Evolutionary conservation across 2,797 vertebrate species (phyloP).

Genomic region (Hylomyscus alleni): DNA sequence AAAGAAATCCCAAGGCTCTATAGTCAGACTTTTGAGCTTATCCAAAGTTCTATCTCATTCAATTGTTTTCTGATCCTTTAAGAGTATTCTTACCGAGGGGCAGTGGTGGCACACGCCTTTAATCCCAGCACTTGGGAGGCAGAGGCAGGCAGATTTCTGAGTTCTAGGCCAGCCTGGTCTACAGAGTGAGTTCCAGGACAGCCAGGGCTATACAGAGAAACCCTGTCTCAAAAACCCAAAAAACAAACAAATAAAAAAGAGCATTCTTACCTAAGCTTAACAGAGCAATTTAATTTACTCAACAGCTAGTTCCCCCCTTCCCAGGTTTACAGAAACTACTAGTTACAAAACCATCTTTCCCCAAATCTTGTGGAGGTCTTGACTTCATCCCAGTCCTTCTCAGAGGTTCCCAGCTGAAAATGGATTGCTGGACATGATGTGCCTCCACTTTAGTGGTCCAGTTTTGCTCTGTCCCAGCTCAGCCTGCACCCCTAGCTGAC

Average conservation of each 20-base stretch:
- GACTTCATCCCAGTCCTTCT: neutral
- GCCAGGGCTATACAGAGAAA: no score
- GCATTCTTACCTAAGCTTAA: neutral
- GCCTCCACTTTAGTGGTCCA: neutral
- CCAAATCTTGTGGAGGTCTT: neutral
- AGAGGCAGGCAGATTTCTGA: no score
- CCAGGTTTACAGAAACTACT: constrained; percentile 48
- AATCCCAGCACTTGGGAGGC: no score
- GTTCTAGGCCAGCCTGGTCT: no score
- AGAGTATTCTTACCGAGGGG: neutral
- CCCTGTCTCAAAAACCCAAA: no score
- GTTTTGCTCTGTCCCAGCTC: neutral
- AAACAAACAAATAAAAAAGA: neutral
- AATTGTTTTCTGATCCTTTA: neutral
- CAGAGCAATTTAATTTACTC: neutral
- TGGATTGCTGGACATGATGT: neutral
- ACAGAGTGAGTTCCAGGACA: no score
- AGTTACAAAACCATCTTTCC: constrained; percentile 19
- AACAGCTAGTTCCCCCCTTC: neutral
- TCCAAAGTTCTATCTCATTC: neutral
- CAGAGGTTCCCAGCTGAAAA: neutral
- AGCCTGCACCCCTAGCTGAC: neutral
- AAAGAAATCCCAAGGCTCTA: constrained; percentile 27
- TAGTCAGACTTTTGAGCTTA: constrained; percentile 6
- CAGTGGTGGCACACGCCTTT: no score